Percentiles rank a stretch among this genome's conserved stretches.
These are phyloP conservation scores for Nothura maculosa DNA, from an alignment of 2,797 vertebrate species.

Conservation along the genomic window DNA sequence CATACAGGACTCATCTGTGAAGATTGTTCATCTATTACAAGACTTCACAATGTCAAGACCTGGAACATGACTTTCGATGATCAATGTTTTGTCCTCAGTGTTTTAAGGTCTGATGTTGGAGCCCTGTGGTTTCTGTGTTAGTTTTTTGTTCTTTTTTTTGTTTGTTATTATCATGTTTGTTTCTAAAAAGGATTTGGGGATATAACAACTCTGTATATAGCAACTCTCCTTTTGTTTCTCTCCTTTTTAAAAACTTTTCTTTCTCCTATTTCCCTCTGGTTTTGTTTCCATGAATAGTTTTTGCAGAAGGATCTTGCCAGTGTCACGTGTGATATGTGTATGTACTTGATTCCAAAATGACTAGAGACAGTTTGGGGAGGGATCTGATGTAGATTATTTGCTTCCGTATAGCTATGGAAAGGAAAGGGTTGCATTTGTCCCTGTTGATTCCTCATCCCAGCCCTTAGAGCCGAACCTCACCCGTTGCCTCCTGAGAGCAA, in stretches of 20 bases:
- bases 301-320: conserved; percentile 81
- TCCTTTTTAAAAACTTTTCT: background rate
- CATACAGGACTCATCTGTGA: conserved; percentile 75
- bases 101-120: conserved; percentile 81
- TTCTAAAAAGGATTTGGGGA: conserved; percentile 74
- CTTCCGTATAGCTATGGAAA: conserved; percentile 80
- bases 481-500: conserved; percentile 80
- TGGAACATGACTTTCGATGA: conserved; percentile 74
- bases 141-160: conserved; percentile 39
- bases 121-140: conserved; percentile 68
- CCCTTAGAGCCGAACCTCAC: conserved; percentile 82
- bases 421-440: conserved; percentile 67
- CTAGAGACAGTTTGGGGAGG: conserved; percentile 71
- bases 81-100: conserved; percentile 78
- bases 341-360: conserved; percentile 82
- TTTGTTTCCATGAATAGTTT: conserved; percentile 48
- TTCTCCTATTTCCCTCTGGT: conserved; percentile 42
- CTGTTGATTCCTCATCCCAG: conserved; percentile 65
- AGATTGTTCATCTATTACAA: conserved; percentile 68
- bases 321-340: conserved; percentile 85
- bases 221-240: conserved; percentile 66
- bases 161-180: conserved; percentile 71
- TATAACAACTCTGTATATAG: conserved; percentile 56
- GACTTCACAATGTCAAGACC: conserved; percentile 78
- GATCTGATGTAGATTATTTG: conserved; percentile 62